Base-by-base conservation (phyloP, 2,113 vertebrate species). In the Anarhynchus alexandrinus region DNA sequence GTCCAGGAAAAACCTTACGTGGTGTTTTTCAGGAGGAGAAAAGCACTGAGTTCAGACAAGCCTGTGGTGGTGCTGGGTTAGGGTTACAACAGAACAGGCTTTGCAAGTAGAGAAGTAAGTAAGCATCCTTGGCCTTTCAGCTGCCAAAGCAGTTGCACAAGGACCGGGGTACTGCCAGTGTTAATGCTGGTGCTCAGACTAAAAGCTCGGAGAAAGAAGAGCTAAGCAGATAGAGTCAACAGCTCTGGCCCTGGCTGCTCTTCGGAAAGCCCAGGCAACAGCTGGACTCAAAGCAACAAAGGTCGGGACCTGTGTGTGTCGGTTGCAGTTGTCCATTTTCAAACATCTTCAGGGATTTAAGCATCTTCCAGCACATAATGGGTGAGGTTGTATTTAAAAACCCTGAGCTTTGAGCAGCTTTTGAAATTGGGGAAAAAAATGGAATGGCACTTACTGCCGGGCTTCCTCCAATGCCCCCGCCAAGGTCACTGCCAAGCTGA, bases 381-480 rank as follows among this genome's bases (percentile, higher is more conserved):
- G 62, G 88, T 38, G 38, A 77, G 61, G 36, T 27, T 16, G 26
- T 49, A 85, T 34, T 92, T 67, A 70, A 95, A 97, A 95, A 72
- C 79, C 78, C 86, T 82, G 67, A 88, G 96, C 67, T 88, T 6
- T 42, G 70, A 95, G 96, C 97, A 94, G 92, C 94, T 82, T 84
- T 61, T 88, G 78, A 85, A 96, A 94, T 61, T 57, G 92, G 92
- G 94, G 94, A 94, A 97, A 97, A 98, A 97, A 98, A 98, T 82
- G 38, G 94, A 97, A 97, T 97, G 97, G 98, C 97, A 99, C 99
- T 99, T 99, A 99, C 99, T 98, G 99, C 99, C 98, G 99, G 99
- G 98, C 99, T 99, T 98, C 99, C 99, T 98, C 99, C 99, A 98
- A 99, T 99, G 98, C 99, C 99, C 98, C 99, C 99, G 98, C 99